These are phyloP conservation scores for Irena cyanogastra DNA, from an alignment of 2,113 vertebrate species.

Conservation along the genomic window DNA sequence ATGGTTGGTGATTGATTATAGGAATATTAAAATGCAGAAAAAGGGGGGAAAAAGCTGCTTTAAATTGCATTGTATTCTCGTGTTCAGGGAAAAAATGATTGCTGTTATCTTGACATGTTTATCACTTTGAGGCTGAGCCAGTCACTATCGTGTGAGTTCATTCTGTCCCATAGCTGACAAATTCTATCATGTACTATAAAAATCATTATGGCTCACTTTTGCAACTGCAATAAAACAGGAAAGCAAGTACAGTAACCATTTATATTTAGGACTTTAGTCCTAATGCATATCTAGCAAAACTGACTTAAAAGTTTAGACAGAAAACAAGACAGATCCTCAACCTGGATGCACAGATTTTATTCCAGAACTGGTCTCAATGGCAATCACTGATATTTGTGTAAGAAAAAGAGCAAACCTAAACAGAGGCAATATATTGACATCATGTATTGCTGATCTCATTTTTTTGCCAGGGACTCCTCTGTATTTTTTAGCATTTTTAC, in stretches of 20 bases:
- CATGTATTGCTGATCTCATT: background rate
- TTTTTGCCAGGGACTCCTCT: background rate
- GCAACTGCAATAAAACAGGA: slow-evolving; percentile 51
- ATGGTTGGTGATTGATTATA: slow-evolving; percentile 32
- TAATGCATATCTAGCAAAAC: background rate
- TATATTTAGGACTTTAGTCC: background rate
- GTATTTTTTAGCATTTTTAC: background rate
- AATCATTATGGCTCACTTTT: slow-evolving; percentile 35
- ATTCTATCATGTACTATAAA: slow-evolving; percentile 52
- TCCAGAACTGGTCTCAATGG: background rate
- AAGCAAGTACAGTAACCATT: slow-evolving; percentile 22
- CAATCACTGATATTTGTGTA: background rate
- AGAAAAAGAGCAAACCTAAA: background rate
- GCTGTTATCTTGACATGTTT: slow-evolving; percentile 60
- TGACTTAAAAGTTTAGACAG: background rate
- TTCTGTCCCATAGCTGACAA: slow-evolving; percentile 56
- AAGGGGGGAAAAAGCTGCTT: background rate
- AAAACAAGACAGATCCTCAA: background rate
- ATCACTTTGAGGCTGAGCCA: slow-evolving; percentile 54
- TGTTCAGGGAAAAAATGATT: background rate
- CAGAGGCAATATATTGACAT: background rate
- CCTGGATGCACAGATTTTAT: background rate
- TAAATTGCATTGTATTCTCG: background rate
- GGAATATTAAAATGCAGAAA: slow-evolving; percentile 47
- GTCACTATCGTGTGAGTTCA: slow-evolving; percentile 25